phyloP scores from a whole-genome alignment of 1,140 invertebrate species.

The Solenopsis fugax region DNA sequence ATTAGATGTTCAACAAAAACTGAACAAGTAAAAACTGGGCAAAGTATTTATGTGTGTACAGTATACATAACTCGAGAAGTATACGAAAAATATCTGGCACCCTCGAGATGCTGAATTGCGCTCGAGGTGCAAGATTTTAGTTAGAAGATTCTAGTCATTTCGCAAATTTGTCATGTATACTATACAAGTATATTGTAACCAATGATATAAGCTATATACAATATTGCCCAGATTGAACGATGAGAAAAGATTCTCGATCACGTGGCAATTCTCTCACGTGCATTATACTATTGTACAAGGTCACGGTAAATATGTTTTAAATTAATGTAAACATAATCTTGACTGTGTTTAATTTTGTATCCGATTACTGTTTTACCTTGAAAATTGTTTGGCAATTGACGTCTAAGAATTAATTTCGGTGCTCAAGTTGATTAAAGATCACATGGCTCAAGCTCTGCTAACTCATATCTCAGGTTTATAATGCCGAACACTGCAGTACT shows the following conservation, averaged over 20 bases:
- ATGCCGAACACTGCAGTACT: no score
- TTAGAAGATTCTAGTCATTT: slow-evolving; percentile 17
- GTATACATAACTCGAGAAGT: not conserved
- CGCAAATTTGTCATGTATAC: slow-evolving; percentile 3
- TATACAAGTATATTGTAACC: slow-evolving; percentile 6
- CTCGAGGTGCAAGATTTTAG: not conserved
- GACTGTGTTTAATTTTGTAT: no score
- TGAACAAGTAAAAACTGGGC: not conserved
- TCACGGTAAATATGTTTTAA: slow-evolving; percentile 36
- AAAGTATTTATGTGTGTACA: not conserved
- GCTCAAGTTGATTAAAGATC: no score
- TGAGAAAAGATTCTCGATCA: no score
- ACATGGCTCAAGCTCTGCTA: no score
- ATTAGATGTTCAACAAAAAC: not conserved
- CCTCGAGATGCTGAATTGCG: not conserved
- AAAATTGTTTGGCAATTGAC: no score
- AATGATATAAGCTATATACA: slow-evolving; percentile 63
- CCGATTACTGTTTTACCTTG: no score
- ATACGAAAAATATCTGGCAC: slow-evolving; percentile 7
- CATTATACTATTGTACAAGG: slow-evolving; percentile 71
- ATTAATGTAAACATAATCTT: no score
- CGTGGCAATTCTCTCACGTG: slow-evolving; percentile 26
- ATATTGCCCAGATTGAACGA: slow-evolving; percentile 54
- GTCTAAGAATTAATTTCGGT: no score
- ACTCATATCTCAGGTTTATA: no score